Percentiles rank a stretch among this genome's conserved stretches.
These are phyloP conservation scores for Orbicella faveolata DNA, from an alignment of 64 coral and sea anemone genomes.

Conservation along the genomic window DNA sequence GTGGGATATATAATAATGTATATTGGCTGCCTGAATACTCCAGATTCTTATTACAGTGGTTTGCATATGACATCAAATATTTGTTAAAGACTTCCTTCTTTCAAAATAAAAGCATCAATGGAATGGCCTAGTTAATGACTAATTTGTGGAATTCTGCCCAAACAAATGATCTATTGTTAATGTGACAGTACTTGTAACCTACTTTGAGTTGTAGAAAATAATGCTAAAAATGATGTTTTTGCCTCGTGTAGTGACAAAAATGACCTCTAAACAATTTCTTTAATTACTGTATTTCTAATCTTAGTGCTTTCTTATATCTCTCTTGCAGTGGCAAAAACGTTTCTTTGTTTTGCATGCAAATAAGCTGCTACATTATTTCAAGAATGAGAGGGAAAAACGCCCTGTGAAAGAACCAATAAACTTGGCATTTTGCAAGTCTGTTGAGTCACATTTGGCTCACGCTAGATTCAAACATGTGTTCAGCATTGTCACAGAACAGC, in stretches of 20 bases:
- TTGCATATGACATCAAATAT: no score
- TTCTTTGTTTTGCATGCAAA: conserved; percentile 83
- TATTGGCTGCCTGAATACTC: no score
- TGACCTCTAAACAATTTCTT: background rate
- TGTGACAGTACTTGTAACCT: no score
- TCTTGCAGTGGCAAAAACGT: conserved; percentile 91
- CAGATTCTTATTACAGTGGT: no score
- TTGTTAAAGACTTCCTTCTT: no score
- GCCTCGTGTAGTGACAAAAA: background rate
- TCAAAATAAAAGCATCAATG: no score
- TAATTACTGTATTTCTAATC: background rate
- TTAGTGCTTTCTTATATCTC: background rate
- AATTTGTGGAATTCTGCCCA: no score
- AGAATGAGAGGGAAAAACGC: conserved; percentile 72
- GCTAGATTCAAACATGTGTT: conserved; percentile 85
- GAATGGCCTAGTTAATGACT: no score
- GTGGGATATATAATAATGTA: no score
- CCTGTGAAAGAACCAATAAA: conserved; percentile 86
- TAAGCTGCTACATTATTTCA: conserved; percentile 73
- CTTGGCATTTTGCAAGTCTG: conserved; percentile 43
- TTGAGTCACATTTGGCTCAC: conserved; percentile 79
- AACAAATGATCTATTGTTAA: no score
- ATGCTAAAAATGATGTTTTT: no score
- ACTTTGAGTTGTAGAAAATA: no score
- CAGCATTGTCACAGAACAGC: conserved; percentile 65